Evolutionary conservation across 2,888 invertebrate genomes (phyloP).

Genomic region (Scaptomyza reducta): DNA sequence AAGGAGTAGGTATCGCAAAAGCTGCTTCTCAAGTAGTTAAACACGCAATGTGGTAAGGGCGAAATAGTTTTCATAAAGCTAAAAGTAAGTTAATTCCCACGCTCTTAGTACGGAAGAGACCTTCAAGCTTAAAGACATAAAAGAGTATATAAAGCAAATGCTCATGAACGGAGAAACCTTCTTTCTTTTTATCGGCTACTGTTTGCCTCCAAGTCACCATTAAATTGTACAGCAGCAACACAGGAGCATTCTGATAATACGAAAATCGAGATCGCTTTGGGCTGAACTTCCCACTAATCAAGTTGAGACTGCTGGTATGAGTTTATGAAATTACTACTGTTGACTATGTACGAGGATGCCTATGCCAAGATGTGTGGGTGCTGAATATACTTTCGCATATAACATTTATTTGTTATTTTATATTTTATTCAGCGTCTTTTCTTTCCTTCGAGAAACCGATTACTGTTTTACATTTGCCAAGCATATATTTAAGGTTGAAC

Average conservation of each 20-base stretch:
- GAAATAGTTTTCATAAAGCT: slow-evolving; percentile 8
- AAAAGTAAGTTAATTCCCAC: slow-evolving; percentile 59
- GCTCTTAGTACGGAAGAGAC: slow-evolving; percentile 48
- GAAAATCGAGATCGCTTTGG: slow-evolving; percentile 70
- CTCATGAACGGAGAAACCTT: slow-evolving; percentile 13
- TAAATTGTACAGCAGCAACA: slow-evolving; percentile 61
- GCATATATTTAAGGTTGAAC: not conserved
- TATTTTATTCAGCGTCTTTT: not conserved
- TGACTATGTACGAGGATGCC: slow-evolving; percentile 16
- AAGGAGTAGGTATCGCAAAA: slow-evolving; percentile 40
- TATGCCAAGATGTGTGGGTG: slow-evolving; percentile 3
- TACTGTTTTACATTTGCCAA: no score
- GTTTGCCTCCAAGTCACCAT: slow-evolving; percentile 40
- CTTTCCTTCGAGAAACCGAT: not conserved
- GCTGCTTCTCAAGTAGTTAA: slow-evolving; percentile 20
- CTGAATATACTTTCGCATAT: not conserved
- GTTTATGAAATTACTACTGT: slow-evolving; percentile 16
- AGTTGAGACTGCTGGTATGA: slow-evolving; percentile 14
- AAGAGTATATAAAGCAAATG: slow-evolving; percentile 17
- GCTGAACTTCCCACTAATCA: slow-evolving; percentile 35
- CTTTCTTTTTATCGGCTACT: slow-evolving; percentile 36
- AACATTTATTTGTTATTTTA: not conserved
- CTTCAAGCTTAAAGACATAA: slow-evolving; percentile 51
- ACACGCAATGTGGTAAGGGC: slow-evolving; percentile 51
- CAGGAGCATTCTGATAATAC: slow-evolving; percentile 50